Conservation (phyloP, 2,888 invertebrate genomes). For the Acanthosepion lycidas region DNA sequence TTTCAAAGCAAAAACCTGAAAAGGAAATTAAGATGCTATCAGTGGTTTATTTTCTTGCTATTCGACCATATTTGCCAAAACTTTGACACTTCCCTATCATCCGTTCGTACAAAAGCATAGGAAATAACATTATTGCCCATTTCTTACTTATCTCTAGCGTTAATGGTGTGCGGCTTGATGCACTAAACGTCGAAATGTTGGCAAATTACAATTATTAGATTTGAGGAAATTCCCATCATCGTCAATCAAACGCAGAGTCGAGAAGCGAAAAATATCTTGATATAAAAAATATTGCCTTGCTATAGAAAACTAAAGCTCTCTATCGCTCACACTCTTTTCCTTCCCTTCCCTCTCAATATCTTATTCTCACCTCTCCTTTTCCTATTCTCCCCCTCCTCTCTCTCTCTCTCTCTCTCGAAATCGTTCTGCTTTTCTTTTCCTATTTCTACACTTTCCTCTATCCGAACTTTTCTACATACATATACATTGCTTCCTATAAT, state of each 20-base stretch:
- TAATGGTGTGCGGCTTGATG: not conserved
- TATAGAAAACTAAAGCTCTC: no score
- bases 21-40: not conserved
- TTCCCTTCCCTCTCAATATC: no score
- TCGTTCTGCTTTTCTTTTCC: no score
- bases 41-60: not conserved
- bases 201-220: not conserved
- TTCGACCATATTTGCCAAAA: not conserved
- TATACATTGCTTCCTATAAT: no score
- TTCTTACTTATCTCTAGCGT: not conserved
- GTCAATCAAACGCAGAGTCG: not conserved
- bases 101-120: not conserved
- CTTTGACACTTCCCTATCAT: not conserved
- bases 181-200: not conserved
- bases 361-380: no score
- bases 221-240: not conserved
- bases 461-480: no score
- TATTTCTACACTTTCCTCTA: no score
- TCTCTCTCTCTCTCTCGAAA: no score
- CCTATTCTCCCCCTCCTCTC: no score
- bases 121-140: constrained; percentile 17
- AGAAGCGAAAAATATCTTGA: no score
- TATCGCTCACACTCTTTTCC: no score
- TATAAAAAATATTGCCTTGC: no score
- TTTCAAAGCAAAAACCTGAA: not conserved